Evolutionary conservation across 2,888 invertebrate genomes (phyloP), one percentile per base, ranked within the genome.

Genomic region (Anoncus sp.): DNA sequence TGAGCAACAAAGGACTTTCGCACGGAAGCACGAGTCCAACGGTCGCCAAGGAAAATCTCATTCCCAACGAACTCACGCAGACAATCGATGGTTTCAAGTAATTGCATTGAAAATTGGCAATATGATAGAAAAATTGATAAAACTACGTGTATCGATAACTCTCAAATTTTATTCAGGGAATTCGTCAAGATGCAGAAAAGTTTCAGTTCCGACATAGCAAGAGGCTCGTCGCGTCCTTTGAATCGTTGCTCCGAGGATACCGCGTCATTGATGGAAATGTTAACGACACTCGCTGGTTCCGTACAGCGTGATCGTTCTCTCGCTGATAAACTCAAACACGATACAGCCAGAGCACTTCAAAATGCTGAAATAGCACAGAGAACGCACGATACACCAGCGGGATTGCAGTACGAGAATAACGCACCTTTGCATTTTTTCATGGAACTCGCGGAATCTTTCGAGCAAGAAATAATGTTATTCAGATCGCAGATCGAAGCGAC

Each of bases 141-240:
- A 55, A 55, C 24, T 14, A 49, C 10, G 49, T 18, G n/a, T 35
- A 1, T 67, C 45, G n/a, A n/a, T 4, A 31, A 24, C 6, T 31
- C 5, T 3, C 20, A 2, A 12, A 18, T 62, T 53, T 49, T 70
- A 18, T 70, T 57, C 79, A 93, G 93, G 82, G 94, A 94, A 73
- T 95, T 96, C 90, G 96, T 98, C 0, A 97, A 97, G 92, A 95
- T 96, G 74, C 97, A 98, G 89, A 98, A 98, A 90, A 92, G 94
- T 0, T 92, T 96, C 40, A 95, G 96, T 77, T 97, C 97, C 0
- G 97, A 97, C 86, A 95, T 98, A 55, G 95, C 97, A 85, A 92
- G 96, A 69, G 94, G 94, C 84, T 94, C 95, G 0, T 92, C 93
- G 0, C 93, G 94, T 84, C 94, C 94, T 10, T 92, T 95, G 82